Evolutionary conservation across 2,888 invertebrate genomes (phyloP), one percentile per base, ranked within the genome.

Genomic region (Troides helena): DNA sequence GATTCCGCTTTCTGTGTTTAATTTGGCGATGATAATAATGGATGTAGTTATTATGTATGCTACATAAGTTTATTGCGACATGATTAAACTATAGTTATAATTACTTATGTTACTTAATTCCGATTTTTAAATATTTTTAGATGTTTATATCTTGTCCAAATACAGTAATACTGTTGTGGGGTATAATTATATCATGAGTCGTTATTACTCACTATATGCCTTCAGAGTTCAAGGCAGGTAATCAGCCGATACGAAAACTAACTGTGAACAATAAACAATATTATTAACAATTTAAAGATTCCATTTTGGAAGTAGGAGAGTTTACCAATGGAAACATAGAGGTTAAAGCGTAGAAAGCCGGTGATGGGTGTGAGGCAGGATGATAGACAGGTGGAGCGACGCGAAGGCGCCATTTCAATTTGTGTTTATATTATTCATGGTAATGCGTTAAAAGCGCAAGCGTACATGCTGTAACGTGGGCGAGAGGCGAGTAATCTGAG

Each of bases 361-460:
- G 67, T 56, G 56, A 74, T 73, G 73, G 83, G 81, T 74, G 81
- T 78, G 81, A 81, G 81, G 80, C 81, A 88, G 89, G 25, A 58
- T 58, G 57, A 89, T 86, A 88, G 90, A 88, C 86, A 83, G 85
- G 80, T 80, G 81, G 85, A 87, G 87, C 87, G 87, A 88, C 87
- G 83, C 84, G 89, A 90, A 90, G 89, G 87, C 92, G 92, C 90
- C 90, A 89, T 91, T 91, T 92, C 92, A 92, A 92, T 92, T 91
- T 91, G 87, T 85, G 87, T 82, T 89, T 92, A 91, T 92, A 90
- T 92, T 92, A 92, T 92, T 91, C 92, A 92, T 88, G 90, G 90
- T 92, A 92, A 91, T 91, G 88, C 91, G 90, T 90, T 92, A 90
- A 90, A 91, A 92, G 91, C 90, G 85, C 85, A 80, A 82, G 83